A percentile compares a stretch with the other conserved stretches of the same genome.
Conservation (phyloP, 2,113 vertebrate species). For the Lepus timidus region DNA sequence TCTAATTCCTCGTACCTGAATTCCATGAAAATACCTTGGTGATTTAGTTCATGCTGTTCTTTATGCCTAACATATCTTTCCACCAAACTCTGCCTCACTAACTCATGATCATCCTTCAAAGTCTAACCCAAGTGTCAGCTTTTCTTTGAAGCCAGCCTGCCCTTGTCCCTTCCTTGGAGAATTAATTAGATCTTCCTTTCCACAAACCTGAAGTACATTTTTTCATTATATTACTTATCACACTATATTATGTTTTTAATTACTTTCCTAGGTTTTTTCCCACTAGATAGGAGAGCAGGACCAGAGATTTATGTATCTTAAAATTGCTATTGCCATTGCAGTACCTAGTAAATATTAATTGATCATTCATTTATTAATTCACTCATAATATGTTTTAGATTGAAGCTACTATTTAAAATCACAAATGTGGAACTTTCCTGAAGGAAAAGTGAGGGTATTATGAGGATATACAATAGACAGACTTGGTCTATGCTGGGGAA, state of each 20-base stretch:
- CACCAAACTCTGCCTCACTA: background rate
- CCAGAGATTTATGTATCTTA: slow-evolving; percentile 42
- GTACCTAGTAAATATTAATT: background rate
- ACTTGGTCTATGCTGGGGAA: background rate
- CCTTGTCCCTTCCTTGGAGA: background rate
- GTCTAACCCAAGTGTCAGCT: background rate
- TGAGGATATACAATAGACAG: background rate
- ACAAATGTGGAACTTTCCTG: background rate
- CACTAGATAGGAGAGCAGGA: background rate
- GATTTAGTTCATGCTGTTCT: background rate
- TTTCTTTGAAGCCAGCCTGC: slow-evolving; percentile 1
- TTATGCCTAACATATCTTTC: background rate
- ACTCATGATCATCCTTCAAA: slow-evolving; percentile 23
- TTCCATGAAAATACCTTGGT: background rate
- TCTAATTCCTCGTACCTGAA: background rate
- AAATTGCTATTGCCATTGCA: background rate
- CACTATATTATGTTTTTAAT: slow-evolving; percentile 28
- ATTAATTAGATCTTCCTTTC: slow-evolving; percentile 28
- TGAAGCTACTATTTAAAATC: slow-evolving; percentile 32
- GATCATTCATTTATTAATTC: background rate
- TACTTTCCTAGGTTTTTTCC: slow-evolving; percentile 19
- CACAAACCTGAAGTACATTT: background rate
- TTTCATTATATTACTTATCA: slow-evolving; percentile 33
- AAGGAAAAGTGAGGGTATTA: background rate
- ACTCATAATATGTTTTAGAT: background rate